Base-by-base conservation (phyloP, 2,888 invertebrate genomes). In the Mimas tiliae region DNA sequence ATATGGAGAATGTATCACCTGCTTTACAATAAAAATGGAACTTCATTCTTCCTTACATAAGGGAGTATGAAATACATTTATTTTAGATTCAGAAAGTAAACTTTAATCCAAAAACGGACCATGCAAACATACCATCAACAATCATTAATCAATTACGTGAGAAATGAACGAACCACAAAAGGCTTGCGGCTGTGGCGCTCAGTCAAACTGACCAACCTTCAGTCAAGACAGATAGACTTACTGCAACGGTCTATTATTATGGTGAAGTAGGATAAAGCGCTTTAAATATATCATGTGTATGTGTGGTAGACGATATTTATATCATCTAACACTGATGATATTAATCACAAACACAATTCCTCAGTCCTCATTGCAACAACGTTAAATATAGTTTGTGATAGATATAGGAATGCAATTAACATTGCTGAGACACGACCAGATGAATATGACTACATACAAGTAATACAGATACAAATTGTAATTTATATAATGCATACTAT, bases 121-220 rank as follows among this genome's bases (percentile, higher is more conserved):
- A 42, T 42, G 58, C 38, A 42, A 58, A 58, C 55, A 9, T 14
- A 19, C 58, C 58, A 42, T 58, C 58, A 58, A 58, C 34, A 34
- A 42, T 38, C 42, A 58, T 58, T 58, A 58, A 58, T 58, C 58
- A 58, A 58, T 58, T 58, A 58, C 58, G 58, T 58, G 58, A 58
- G 58, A 55, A 55, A 53, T 42, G 38, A 58, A 42, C 58, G 58
- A 58, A 16, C 11, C 16, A 58, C 58, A 58, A 58, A 53, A 42
- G 58, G 58, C 58, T 58, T 6, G 19, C 12, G 21, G 42, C 58
- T 38, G 42, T 19, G 42, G 58, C 19, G 58, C 21, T 58, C 19
- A 38, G 38, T 38, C 38, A 9, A 38, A 33, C 53, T 19, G 19
- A 6, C 11, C 19, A 42, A 42, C 11, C 45, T 53, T 53, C 38